Conservation (phyloP, 2,888 invertebrate genomes). For the Xestia c-nigrum region DNA sequence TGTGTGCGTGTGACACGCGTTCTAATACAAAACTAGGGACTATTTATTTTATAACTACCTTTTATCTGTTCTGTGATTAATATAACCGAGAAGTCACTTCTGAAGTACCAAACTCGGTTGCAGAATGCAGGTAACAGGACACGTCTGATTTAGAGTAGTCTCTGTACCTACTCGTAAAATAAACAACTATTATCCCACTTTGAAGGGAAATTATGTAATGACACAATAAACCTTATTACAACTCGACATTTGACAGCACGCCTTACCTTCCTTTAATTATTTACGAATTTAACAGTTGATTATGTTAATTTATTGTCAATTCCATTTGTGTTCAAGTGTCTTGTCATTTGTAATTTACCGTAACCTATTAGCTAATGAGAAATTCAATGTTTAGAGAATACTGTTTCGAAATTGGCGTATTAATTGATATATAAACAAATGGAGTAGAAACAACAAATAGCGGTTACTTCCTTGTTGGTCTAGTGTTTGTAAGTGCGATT, state of each 20-base stretch:
- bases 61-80: too few species aligned
- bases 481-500: not conserved
- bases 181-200: constrained; percentile 9
- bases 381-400: constrained; percentile 3
- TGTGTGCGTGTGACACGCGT: too few species aligned
- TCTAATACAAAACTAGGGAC: too few species aligned
- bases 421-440: not conserved
- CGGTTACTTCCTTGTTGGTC: not conserved
- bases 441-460: not conserved
- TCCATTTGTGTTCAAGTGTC: constrained; percentile 13
- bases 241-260: constrained; percentile 3
- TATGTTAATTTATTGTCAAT: constrained; percentile 32
- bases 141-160: not conserved
- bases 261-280: constrained; percentile 29
- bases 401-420: not conserved
- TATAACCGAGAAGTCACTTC: not conserved
- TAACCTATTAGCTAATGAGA: constrained; percentile 25
- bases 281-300: constrained; percentile 32
- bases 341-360: constrained; percentile 14
- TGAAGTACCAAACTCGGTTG: not conserved
- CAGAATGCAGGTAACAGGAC: not conserved
- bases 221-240: constrained; percentile 22
- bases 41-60: too few species aligned
- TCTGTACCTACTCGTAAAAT: not conserved
- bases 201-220: not conserved